Percentiles rank a stretch among this genome's conserved stretches.
Conservation (phyloP, 2,888 invertebrate species). For the Perdita meconis region DNA sequence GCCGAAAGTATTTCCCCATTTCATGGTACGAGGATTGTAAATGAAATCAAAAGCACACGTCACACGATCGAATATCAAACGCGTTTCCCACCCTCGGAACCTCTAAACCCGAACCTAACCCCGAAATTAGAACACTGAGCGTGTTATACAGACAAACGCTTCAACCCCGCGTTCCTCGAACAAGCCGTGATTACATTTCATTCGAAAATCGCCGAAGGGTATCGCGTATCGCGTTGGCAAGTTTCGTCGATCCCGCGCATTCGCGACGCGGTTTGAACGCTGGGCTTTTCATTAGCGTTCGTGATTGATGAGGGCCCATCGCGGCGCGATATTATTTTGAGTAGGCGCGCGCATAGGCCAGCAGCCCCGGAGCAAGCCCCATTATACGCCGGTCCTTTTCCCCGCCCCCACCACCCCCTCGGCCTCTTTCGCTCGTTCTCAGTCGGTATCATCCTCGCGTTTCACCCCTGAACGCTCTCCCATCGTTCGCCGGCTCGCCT, state of each 20-base stretch:
- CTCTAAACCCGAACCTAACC: too few relatives aligned
- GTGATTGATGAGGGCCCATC: constrained; percentile 73
- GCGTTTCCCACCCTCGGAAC: too few relatives aligned
- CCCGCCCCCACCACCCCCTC: constrained; percentile 39
- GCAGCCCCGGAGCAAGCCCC: constrained; percentile 55
- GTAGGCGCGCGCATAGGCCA: constrained; percentile 63
- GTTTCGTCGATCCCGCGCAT: constrained; percentile 26
- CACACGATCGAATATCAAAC: too few relatives aligned
- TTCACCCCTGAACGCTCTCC: constrained; percentile 29
- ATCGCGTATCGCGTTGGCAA: constrained; percentile 30
- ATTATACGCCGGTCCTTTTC: constrained; percentile 71
- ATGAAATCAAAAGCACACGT: too few relatives aligned
- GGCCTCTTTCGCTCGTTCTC: constrained; percentile 29
- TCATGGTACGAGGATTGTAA: too few relatives aligned
- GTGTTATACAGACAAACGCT: not conserved
- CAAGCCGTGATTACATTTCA: constrained; percentile 1
- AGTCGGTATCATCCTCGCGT: constrained; percentile 37
- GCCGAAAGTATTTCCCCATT: too few relatives aligned
- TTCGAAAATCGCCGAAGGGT: not conserved
- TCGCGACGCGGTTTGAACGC: constrained; percentile 43
- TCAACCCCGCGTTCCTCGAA: not conserved
- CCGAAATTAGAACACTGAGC: too few relatives aligned
- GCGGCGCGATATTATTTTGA: constrained; percentile 73
- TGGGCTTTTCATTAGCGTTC: constrained; percentile 71
- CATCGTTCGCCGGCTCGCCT: constrained; percentile 57